Conservation (phyloP, 2,113 vertebrate species). For the Hippocampus abdominalis region DNA sequence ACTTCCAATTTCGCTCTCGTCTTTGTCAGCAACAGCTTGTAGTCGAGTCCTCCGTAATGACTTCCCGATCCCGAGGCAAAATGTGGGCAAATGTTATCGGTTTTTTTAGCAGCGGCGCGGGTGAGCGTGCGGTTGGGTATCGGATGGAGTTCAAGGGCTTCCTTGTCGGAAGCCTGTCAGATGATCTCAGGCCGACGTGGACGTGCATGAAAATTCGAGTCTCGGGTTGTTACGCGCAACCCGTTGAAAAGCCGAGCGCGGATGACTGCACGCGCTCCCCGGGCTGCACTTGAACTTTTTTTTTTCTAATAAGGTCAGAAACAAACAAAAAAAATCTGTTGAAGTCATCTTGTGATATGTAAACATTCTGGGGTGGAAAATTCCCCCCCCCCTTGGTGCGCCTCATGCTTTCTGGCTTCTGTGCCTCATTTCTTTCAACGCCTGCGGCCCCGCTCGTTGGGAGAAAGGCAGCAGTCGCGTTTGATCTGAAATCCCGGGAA, state of each 20-base stretch:
- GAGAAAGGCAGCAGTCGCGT: constrained; percentile 42
- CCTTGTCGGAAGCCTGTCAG: neutral
- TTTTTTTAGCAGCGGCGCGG: neutral
- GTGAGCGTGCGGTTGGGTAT: neutral
- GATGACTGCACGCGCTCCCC: constrained; percentile 28
- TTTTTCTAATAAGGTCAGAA: constrained; percentile 63
- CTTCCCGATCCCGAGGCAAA: neutral
- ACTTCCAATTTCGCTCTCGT: neutral
- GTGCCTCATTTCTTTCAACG: constrained; percentile 46
- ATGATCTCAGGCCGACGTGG: neutral
- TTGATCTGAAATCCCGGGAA: constrained; percentile 54
- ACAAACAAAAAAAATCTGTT: constrained; percentile 49
- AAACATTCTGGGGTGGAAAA: constrained; percentile 35
- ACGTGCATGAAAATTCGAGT: neutral
- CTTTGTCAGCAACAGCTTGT: neutral
- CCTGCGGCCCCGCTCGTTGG: constrained; percentile 46
- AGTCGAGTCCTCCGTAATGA: neutral
- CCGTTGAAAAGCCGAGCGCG: neutral
- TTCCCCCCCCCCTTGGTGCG: constrained; percentile 19
- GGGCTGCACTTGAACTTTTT: constrained; percentile 50
- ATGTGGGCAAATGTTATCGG: neutral
- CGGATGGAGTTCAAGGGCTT: neutral
- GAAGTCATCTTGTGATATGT: constrained; percentile 56
- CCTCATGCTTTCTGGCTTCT: constrained; percentile 27
- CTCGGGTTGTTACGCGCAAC: neutral